Base-by-base conservation (phyloP, 2,113 vertebrate species). In the Peromyscus californicus region DNA sequence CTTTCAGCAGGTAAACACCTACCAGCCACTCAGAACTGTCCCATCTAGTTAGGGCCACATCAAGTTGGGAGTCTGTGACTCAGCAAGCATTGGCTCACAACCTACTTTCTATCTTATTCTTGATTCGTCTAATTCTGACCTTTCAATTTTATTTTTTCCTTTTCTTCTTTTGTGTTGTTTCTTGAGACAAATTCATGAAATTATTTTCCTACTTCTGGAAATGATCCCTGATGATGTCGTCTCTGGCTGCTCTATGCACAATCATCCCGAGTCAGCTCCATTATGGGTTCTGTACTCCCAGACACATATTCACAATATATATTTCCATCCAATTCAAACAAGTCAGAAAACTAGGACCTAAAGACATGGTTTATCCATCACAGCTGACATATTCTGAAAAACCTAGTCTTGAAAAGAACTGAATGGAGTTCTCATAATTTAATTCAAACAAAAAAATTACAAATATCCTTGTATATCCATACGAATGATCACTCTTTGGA, bases 381-480 rank as follows among this genome's bases (percentile, higher is more conserved):
- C 16, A 75, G 78, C 1, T 78, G 51, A 78, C n/a, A 90, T 1
- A 16, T 29, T 80, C 57, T 21, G 51, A 51, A 82, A 89, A 94
- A 80, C 6, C 36, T 42, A 22, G 72, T 76, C 70, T 74, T 87
- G 2, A 31, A 65, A 86, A 79, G 96, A 95, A 79, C 48, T 57
- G 16, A 3, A 10, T 22, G 39, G 13, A 12, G 2, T 88, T 84
- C 21, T 65, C 80, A 1, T 19, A 79, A 63, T 92, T 69, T 48
- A 88, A 93, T 91, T 87, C 42, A 91, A 57, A 70, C 3, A 97
- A 94, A 91, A 76, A 67, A 92, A 72, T 39, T 33, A 7, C 1
- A 36, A 75, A 76, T 17, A 88, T 79, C 17, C 12, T 59, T 33
- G 78, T 12, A 57, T 12, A 63, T 1, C 54, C 0, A 17, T 3